Conservation (phyloP, 2,888 invertebrate genomes). For the Rhabditophanes sp. region DNA sequence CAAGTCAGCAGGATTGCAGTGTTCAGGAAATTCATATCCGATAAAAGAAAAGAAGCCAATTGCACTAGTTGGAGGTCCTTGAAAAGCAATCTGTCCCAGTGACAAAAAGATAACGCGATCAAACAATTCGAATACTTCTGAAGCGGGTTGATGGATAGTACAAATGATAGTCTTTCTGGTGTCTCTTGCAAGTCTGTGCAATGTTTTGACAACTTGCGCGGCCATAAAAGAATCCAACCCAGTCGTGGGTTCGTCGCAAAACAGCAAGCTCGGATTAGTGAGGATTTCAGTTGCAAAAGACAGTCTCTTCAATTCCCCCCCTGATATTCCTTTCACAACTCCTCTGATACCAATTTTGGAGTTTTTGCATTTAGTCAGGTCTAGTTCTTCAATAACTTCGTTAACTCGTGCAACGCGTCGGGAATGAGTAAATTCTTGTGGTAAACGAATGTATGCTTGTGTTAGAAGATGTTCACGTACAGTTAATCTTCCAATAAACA, state of each 20-base stretch:
- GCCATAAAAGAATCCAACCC: constrained; percentile 88
- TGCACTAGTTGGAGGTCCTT: constrained; percentile 66
- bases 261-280: constrained; percentile 79
- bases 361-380: constrained; percentile 68
- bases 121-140: constrained; percentile 70
- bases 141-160: constrained; percentile 86
- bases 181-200: constrained; percentile 16
- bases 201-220: constrained; percentile 62
- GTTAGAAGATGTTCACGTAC: constrained; percentile 31
- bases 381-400: constrained; percentile 55
- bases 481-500: constrained; percentile 44
- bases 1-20: constrained; percentile 45
- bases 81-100: constrained; percentile 67
- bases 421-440: constrained; percentile 63
- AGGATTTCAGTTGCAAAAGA: constrained; percentile 83
- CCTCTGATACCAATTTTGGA: constrained; percentile 77
- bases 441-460: constrained; percentile 64
- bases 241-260: constrained; percentile 90
- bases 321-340: constrained; percentile 73
- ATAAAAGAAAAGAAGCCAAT: constrained; percentile 57
- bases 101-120: constrained; percentile 63
- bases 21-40: constrained; percentile 36
- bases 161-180: constrained; percentile 73
- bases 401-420: constrained; percentile 6
- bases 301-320: constrained; percentile 82